Evolutionary conservation across 2,888 invertebrate species (phyloP), one percentile per base, ranked within the genome.

Genomic region (Norana najaformis): DNA sequence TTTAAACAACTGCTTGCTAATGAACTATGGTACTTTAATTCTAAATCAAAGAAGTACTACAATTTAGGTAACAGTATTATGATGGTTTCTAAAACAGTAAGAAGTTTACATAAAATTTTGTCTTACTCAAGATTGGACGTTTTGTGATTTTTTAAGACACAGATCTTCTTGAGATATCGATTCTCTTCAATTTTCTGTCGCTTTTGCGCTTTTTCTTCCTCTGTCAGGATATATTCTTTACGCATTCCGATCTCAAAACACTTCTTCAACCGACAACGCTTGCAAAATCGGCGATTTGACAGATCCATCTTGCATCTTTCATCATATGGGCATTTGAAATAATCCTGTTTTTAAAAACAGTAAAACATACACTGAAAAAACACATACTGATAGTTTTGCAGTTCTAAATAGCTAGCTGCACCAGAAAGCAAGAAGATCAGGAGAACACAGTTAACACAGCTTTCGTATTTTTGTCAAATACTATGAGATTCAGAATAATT

Each of bases 171-270:
- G 14, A 89, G 85, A 91, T 93, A 97, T 92, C 98, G 96, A 94
- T 98, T 98, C 93, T 97, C 97, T 94, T 98, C 97, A 91, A 98
- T 98, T 95, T 98, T 98, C 91, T 97, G 96, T 89, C 97, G 96
- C 94, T 98, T 98, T 89, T 93, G 91, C 91, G 93, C 93, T 92
- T 95, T 95, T 94, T 99, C 98, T 93, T 98, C 97, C 90, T 99
- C 99, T 0, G 98, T 98, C 97, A 99, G 97, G 34, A 99, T 99
- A 94, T 98, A 98, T 93, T 99, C 99, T 94, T 98, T 98, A 92
- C 98, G 97, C 99, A 99, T 99, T 1, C 99, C 99, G 91, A 99
- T 97, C 91, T 96, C 96, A 92, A 99, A 96, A 94, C 99, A 99
- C 94, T 99, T 99, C 93, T 97, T 97, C 91, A 99, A 95, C 0